These are phyloP conservation scores for Gryllus longicercus DNA, from an alignment of 2,888 invertebrate species.

Conservation along the genomic window DNA sequence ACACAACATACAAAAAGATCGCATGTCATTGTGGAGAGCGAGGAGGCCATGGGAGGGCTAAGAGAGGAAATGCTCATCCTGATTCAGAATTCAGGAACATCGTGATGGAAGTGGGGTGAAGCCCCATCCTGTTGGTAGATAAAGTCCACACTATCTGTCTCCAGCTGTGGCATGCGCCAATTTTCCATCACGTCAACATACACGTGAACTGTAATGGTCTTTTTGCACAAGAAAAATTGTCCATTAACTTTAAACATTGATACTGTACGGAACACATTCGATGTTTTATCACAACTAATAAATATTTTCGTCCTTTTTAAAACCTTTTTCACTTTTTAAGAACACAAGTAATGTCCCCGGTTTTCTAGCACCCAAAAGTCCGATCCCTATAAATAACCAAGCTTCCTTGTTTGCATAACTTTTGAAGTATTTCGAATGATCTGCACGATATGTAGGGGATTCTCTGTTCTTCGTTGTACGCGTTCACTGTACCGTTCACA, in stretches of 20 bases:
- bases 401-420: too few relatives aligned
- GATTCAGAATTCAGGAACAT: slow-evolving; percentile 24
- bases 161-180: not conserved
- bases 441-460: not conserved
- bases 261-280: not conserved
- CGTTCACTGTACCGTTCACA: not conserved
- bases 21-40: slow-evolving; percentile 11
- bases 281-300: too few relatives aligned
- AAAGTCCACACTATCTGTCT: not conserved
- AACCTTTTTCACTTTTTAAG: too few relatives aligned
- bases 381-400: too few relatives aligned
- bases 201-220: not conserved
- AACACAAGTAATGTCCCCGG: too few relatives aligned
- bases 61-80: slow-evolving; percentile 21
- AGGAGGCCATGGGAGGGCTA: slow-evolving; percentile 23
- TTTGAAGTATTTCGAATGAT: not conserved
- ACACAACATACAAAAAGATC: slow-evolving; percentile 23
- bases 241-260: not conserved
- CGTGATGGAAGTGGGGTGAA: slow-evolving; percentile 23
- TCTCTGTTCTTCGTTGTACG: not conserved
- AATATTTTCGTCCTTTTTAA: too few relatives aligned
- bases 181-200: not conserved
- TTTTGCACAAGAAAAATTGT: slow-evolving; percentile 19
- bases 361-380: too few relatives aligned
- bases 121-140: not conserved